Conservation (phyloP, 2,113 vertebrate species). For the Sturnus vulgaris region DNA sequence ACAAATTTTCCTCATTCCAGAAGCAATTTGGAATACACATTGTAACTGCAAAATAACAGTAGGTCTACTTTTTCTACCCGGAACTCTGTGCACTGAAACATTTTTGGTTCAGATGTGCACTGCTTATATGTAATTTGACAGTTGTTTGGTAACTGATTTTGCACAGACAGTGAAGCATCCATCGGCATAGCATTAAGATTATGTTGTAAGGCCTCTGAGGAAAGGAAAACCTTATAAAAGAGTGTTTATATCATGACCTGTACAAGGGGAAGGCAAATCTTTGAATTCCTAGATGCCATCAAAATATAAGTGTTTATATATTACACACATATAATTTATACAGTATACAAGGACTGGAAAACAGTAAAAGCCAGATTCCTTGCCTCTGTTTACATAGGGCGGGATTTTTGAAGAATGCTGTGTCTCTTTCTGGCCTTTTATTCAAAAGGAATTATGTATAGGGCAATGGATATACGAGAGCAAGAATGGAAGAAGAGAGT, state of each 20-base stretch:
- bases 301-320: background rate
- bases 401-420: background rate
- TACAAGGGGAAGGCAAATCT: background rate
- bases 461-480: background rate
- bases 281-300: background rate
- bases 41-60: background rate
- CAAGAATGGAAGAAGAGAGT: background rate
- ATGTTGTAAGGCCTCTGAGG: background rate
- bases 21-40: background rate
- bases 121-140: background rate
- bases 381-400: background rate
- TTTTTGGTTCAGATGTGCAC: background rate
- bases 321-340: background rate
- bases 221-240: background rate
- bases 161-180: background rate
- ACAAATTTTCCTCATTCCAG: background rate
- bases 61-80: background rate
- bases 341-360: background rate
- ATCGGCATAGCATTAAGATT: background rate
- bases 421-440: background rate
- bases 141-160: background rate
- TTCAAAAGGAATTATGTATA: background rate
- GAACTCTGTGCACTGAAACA: background rate
- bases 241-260: background rate
- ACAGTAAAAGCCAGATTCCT: background rate